A percentile compares a stretch with the other conserved stretches of the same genome.
phyloP scores from a whole-genome alignment of 2,113 vertebrate genomes.

The Cygnus buccinator region DNA sequence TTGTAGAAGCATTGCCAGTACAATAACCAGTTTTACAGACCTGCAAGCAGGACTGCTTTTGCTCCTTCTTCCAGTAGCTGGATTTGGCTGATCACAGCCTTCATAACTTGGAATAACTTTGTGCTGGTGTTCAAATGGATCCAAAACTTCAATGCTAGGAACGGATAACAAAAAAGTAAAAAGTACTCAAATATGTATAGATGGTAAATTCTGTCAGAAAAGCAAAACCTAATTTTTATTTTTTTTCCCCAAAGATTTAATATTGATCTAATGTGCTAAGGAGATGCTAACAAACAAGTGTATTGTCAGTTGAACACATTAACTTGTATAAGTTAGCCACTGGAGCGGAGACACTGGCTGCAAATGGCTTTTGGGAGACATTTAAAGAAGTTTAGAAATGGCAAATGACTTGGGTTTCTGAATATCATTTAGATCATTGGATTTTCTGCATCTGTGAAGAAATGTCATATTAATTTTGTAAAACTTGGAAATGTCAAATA shows the following conservation, averaged over 20 bases:
- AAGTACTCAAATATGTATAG: background rate
- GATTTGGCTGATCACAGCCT: slow-evolving; percentile 50
- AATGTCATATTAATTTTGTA: background rate
- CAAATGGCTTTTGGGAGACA: background rate
- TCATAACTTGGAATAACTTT: slow-evolving; percentile 67
- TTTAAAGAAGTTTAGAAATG: background rate
- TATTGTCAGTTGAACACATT: background rate
- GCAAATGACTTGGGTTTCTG: background rate
- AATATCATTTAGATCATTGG: background rate
- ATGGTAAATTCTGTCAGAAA: background rate
- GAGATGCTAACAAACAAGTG: background rate
- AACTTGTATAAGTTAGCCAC: background rate
- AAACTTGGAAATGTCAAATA: background rate
- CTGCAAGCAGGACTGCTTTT: slow-evolving; percentile 71
- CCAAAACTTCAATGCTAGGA: slow-evolving; percentile 71
- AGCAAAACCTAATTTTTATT: background rate
- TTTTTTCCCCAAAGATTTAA: background rate
- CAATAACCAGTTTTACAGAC: slow-evolving; percentile 15
- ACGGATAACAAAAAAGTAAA: background rate
- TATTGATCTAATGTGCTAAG: background rate
- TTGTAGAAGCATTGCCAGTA: background rate
- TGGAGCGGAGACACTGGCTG: background rate
- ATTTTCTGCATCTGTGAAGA: background rate
- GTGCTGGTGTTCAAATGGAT: slow-evolving; percentile 59
- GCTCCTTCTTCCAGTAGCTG: slow-evolving; percentile 64